Percentiles rank a stretch among this genome's conserved stretches.
Evolutionary conservation across 2,113 vertebrate species (phyloP).

Genomic region (Numenius arquata): DNA sequence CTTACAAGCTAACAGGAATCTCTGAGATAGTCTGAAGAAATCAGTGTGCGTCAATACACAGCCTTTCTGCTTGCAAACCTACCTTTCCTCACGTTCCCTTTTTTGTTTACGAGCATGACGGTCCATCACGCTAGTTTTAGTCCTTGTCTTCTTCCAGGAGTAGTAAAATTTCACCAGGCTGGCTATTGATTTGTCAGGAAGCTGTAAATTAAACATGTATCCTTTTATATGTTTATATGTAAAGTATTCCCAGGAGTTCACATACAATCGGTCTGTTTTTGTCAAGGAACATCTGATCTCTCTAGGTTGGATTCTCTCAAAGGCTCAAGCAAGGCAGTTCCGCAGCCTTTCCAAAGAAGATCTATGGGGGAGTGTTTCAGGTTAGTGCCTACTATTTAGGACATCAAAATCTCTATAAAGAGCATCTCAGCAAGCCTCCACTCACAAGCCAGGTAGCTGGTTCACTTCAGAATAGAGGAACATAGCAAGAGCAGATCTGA

Average conservation of each 20-base stretch:
- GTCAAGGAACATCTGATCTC: not conserved
- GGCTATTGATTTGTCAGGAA: conserved; percentile 95
- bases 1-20: not conserved
- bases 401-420: not conserved
- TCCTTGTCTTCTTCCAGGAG: conserved; percentile 97
- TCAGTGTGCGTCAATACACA: not conserved
- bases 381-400: not conserved
- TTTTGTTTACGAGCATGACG: conserved; percentile 93
- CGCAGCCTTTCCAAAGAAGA: not conserved
- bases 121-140: conserved; percentile 97
- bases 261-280: not conserved
- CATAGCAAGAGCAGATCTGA: not conserved
- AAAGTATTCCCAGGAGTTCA: conserved; percentile 5
- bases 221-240: conserved; percentile 37
- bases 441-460: not conserved
- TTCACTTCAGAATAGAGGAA: not conserved
- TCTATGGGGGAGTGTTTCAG: not conserved
- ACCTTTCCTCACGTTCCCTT: conserved; percentile 91
- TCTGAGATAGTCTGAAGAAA: not conserved
- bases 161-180: conserved; percentile 97
- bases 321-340: not conserved
- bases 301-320: not conserved
- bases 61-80: conserved; percentile 17
- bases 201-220: conserved; percentile 74
- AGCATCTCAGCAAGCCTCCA: not conserved